Conservation (phyloP, 2,888 invertebrate genomes). For the Parthenolecanium corni region DNA sequence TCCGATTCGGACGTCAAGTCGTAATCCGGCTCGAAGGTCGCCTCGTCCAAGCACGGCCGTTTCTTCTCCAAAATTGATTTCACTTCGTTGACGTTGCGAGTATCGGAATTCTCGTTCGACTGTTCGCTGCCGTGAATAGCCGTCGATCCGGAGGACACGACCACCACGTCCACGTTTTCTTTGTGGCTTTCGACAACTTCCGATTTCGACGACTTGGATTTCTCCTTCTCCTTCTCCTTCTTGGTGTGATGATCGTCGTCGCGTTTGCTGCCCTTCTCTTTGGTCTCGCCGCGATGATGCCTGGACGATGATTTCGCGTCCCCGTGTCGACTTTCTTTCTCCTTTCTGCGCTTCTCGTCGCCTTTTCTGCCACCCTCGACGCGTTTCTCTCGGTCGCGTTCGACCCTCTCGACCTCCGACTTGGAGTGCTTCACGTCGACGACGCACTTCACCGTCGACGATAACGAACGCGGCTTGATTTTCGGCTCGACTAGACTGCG, state of each 20-base stretch:
- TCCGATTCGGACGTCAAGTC: conserved; percentile 38
- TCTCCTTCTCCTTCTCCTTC: conserved; percentile 32
- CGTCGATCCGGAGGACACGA: conserved; percentile 10
- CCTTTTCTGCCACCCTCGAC: conserved; percentile 30
- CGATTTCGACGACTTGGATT: conserved; percentile 33
- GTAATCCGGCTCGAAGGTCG: conserved; percentile 60
- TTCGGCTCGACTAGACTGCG: conserved; percentile 21
- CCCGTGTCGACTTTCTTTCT: not conserved
- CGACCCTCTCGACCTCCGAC: conserved; percentile 2
- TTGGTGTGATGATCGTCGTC: conserved; percentile 28
- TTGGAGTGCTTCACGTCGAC: conserved; percentile 4
- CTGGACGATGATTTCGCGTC: conserved; percentile 14
- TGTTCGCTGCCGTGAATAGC: conserved; percentile 29
- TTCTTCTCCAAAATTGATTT: conserved; percentile 43
- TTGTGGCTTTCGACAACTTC: conserved; percentile 35
- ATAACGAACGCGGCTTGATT: not conserved
- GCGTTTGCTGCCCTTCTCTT: conserved; percentile 20
- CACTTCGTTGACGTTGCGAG: conserved; percentile 39
- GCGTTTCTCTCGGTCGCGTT: conserved; percentile 1
- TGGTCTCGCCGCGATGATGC: conserved; percentile 20
- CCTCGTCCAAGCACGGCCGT: conserved; percentile 55
- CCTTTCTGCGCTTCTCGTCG: conserved; percentile 29
- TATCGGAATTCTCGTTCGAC: conserved; percentile 35
- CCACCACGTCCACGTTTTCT: conserved; percentile 34
- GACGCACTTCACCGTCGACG: conserved; percentile 1